Evolutionary conservation across 2,888 invertebrate genomes (phyloP).

Genomic region (Rambutsinella grinnellia): DNA sequence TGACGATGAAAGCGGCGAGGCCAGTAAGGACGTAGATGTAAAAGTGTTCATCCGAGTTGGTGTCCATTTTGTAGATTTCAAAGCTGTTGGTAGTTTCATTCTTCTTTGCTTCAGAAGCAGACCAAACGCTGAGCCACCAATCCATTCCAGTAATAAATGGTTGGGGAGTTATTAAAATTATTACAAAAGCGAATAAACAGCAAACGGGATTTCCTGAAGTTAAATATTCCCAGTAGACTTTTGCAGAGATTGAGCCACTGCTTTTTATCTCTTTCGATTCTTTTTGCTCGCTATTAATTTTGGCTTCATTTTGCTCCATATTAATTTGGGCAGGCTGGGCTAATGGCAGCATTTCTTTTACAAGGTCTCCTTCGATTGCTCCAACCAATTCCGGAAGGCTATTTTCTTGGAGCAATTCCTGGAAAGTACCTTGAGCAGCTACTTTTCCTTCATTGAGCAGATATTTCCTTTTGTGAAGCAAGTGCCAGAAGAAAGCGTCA

Average conservation of each 20-base stretch:
- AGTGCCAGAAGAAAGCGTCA: slow-evolving; percentile 76
- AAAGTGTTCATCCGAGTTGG: slow-evolving; percentile 63
- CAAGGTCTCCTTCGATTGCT: too few species aligned
- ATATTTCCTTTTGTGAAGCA: slow-evolving; percentile 83
- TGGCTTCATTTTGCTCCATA: slow-evolving; percentile 17
- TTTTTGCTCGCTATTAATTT: too few species aligned
- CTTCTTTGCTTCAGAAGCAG: slow-evolving; percentile 37
- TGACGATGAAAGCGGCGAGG: slow-evolving; percentile 69
- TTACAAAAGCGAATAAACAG: slow-evolving; percentile 50
- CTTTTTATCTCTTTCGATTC: too few species aligned
- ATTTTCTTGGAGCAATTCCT: slow-evolving; percentile 80
- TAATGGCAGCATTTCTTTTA: too few species aligned
- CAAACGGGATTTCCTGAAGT: slow-evolving; percentile 48
- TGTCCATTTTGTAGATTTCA: slow-evolving; percentile 45
- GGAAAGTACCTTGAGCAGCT: slow-evolving; percentile 75
- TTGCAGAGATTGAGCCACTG: slow-evolving; percentile 61
- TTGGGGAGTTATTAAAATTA: slow-evolving; percentile 22
- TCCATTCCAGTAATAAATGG: slow-evolving; percentile 56
- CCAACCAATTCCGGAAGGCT: too few species aligned
- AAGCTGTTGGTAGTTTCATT: slow-evolving; percentile 4
- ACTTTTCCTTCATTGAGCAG: slow-evolving; percentile 76
- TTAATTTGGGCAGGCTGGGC: slow-evolving; percentile 76
- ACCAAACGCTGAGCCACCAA: slow-evolving; percentile 57
- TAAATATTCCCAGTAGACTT: slow-evolving; percentile 70
- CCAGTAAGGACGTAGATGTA: slow-evolving; percentile 69